Base-by-base conservation (phyloP, 1,140 invertebrate species). In the Lepidurus apus region DNA sequence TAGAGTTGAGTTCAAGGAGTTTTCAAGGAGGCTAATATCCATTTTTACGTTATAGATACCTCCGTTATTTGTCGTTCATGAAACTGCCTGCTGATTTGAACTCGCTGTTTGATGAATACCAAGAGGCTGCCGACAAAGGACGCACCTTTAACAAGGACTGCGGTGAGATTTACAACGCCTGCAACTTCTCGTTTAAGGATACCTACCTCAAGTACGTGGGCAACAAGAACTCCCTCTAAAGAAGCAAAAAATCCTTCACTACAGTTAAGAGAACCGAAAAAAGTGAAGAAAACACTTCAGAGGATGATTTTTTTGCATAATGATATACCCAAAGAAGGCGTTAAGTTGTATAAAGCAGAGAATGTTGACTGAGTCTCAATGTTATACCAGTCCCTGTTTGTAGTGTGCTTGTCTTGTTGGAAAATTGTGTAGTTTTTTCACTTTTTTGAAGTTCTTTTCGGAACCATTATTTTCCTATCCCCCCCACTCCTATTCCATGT, bases 141-240 rank as follows among this genome's bases (percentile, higher is more conserved):
- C 79, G 82, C 24, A 45, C 65, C 7, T 53, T 81, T 10, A 78
- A 81, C 45, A 82, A 82, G 73, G 82, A 83, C 65, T 84, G 83
- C 77, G 82, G 80, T 17, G 79, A 82, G 10, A 77, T 82, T 34
- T 84, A 80, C 73, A 80, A 77, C 65, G 78, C 81, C 13, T 84
- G 83, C 80, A 78, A 82, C 42, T 83, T 83, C 78, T 82, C 82
- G 42, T 80, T 84, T 26, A 83, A 83, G 80, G 81, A 82, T 43
- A 82, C 82, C 76, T 81, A 81, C 78, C 78, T 79, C 21, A 83
- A 83, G 79, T 83, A 83, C 78, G 79, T 77, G 17, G 75, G 34
- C 26, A 42, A 42, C 43, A 44, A 77, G 26, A 45, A 65, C 53
- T 65, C 53, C 17, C 53, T 65, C 13, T 65, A 65, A 65, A 21